Evolutionary conservation across 2,113 vertebrate genomes (phyloP), one percentile per base, ranked within the genome.

Genomic region (Channa argus): DNA sequence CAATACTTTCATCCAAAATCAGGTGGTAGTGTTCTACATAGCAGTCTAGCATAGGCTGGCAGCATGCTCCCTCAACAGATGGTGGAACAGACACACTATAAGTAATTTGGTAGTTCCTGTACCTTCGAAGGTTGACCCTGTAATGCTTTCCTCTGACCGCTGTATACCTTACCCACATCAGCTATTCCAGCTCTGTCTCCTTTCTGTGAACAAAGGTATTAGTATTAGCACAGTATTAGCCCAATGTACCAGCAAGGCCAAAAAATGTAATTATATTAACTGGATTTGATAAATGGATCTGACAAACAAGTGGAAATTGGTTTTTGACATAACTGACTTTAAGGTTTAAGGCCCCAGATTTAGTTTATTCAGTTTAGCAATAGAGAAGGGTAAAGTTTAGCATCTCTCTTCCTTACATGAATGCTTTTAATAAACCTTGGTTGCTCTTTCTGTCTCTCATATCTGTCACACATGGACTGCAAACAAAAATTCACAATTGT

Each of bases 251-350:
- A 91, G 77, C 81, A 91, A 85, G 91, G 85, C 86, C 90, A 90
- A 84, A 81, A 76, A 65, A 86, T 89, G 82, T 93, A 95, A 95
- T 96, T 95, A 89, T 92, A 90, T 95, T 94, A 93, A 93, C 91
- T 89, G 77, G 82, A 88, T 82, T 89, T 96, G 95, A 96, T 95
- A 92, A 95, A 96, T 95, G 95, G 90, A 84, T 83, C 82, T 95
- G 94, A 95, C 93, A 94, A 93, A 92, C 80, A 90, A 93, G 88
- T 94, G 89, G 93, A 95, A 96, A 96, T 96, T 95, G 93, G 74
- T 93, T 95, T 93, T 94, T 93, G 92, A 93, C 95, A 91, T 94
- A 94, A 83, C 80, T 95, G 95, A 94, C 95, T 94, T 96, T 95
- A 93, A 91, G 86, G 79, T 94, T 94, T 92, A 95, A 93, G 84